A percentile compares a stretch with the other conserved stretches of the same genome.
Evolutionary conservation across 2,113 vertebrate genomes (phyloP).

Genomic region (Spheniscus mendiculus): DNA sequence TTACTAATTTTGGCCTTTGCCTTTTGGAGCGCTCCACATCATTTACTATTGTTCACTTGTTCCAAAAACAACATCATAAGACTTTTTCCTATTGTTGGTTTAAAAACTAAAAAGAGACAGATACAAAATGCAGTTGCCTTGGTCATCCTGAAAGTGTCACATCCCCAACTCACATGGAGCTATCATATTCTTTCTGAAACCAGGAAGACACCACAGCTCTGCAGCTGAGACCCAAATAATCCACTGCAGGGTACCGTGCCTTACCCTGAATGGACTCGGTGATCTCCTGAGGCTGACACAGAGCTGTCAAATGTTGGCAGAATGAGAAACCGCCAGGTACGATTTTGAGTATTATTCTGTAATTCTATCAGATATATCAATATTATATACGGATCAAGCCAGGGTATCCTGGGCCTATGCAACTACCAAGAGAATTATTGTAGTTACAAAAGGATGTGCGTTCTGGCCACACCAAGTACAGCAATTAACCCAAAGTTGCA

Average conservation of each 20-base stretch:
- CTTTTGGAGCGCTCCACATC: background rate
- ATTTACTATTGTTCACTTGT: background rate
- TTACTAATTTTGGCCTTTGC: background rate
- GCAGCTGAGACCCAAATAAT: background rate
- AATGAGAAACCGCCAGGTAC: background rate
- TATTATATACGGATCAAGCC: background rate
- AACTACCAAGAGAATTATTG: background rate
- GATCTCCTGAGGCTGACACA: background rate
- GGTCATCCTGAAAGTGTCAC: background rate
- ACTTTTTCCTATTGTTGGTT: background rate
- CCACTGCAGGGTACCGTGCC: background rate
- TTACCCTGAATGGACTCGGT: background rate
- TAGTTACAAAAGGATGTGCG: background rate
- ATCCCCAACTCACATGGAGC: background rate
- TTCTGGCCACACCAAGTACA: background rate
- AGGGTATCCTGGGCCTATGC: background rate
- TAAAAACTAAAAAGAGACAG: background rate
- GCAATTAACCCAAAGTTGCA: background rate
- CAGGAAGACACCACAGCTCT: background rate
- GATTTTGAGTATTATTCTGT: background rate
- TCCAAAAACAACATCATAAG: background rate
- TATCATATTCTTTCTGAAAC: background rate
- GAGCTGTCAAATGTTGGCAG: background rate
- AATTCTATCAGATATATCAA: background rate
- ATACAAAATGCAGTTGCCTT: background rate